Evolutionary conservation across 1,140 invertebrate genomes (phyloP), one percentile per base, ranked within the genome.

Genomic region (Triops cancriformis): DNA sequence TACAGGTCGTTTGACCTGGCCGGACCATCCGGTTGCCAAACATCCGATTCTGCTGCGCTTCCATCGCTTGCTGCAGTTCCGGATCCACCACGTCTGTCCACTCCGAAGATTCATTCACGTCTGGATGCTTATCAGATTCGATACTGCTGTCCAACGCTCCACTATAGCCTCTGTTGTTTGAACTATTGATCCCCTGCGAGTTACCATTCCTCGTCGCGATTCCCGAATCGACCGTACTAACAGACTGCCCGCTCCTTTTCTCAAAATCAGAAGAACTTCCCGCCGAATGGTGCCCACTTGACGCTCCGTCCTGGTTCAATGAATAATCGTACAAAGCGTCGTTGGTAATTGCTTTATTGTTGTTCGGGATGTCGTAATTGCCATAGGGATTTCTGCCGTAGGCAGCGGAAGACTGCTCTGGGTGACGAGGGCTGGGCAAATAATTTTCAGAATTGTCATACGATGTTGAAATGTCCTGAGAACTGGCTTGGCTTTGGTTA

Each of bases 81-180:
- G 90, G 90, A 84, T 94, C 92, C 1, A 93, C 92, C 73, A 93
- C 88, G 81, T 93, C 92, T 12, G 92, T 91, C 93, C 93, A 94
- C 83, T 93, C 92, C 2, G 91, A 90, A 26, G 76, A 77, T 14
- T 78, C 72, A 74, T 78, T 73, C 45, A 78, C 51, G 14, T 77
- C 42, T 18, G 18, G 72, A 37, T 43, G 18, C 9, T 42, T 79
- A 18, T 80, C 81, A 42, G 81, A 80, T 27, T 82, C 81, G 26
- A 80, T 76, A 51, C 81, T 82, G 12, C 80, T 80, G 75, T 82
- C 81, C 74, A 81, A 78, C 1, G 72, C 77, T 26, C 77, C 78
- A 77, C 79, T 80, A 41, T 79, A 77, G 64, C 28, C 73, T 42
- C 51, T 64, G 7, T n/a, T 64, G 14, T 23, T 23, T 14, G 51